Percentiles rank a stretch among this genome's conserved stretches.
phyloP scores from a whole-genome alignment of 2,888 invertebrate species.

The Steinernema scapterisci region DNA sequence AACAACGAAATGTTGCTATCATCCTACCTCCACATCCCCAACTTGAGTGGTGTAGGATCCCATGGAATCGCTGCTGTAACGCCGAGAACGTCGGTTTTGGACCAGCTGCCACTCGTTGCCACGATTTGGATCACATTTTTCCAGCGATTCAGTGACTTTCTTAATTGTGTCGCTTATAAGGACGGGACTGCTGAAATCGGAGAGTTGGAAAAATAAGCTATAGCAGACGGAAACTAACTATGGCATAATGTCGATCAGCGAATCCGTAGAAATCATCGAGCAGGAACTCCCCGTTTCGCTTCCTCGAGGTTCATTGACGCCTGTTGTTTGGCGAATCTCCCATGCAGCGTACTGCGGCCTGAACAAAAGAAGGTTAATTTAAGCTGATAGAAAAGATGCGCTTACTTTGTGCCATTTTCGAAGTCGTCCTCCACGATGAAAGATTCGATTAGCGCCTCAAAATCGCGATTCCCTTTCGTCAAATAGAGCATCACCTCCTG shows the following conservation, averaged over 20 bases:
- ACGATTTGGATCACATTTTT: conserved; percentile 1
- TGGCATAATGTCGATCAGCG: conserved; percentile 22
- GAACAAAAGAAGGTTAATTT: not conserved
- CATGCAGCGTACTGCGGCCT: conserved; percentile 86
- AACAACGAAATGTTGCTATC: not conserved
- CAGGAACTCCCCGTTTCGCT: conserved; percentile 32
- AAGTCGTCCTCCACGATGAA: conserved; percentile 90
- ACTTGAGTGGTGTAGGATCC: conserved; percentile 3
- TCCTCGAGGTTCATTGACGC: not conserved
- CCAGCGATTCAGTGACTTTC: not conserved
- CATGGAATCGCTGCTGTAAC: conserved; percentile 20
- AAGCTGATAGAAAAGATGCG: not conserved
- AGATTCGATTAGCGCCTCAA: conserved; percentile 89
- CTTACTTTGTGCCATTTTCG: conserved; percentile 76
- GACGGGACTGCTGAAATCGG: not conserved
- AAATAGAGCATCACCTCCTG: conserved; percentile 91
- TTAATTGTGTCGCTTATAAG: conserved; percentile 11
- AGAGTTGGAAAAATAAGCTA: not conserved
- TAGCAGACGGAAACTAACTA: not conserved
- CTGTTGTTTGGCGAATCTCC: conserved; percentile 75
- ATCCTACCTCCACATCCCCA: not conserved
- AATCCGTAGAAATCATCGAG: conserved; percentile 12
- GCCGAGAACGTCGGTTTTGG: conserved; percentile 29
- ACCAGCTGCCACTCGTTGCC: conserved; percentile 37
- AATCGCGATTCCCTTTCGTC: conserved; percentile 91